Conservation (phyloP, 2,888 invertebrate genomes). For the Pristionchus fissidentatus region DNA sequence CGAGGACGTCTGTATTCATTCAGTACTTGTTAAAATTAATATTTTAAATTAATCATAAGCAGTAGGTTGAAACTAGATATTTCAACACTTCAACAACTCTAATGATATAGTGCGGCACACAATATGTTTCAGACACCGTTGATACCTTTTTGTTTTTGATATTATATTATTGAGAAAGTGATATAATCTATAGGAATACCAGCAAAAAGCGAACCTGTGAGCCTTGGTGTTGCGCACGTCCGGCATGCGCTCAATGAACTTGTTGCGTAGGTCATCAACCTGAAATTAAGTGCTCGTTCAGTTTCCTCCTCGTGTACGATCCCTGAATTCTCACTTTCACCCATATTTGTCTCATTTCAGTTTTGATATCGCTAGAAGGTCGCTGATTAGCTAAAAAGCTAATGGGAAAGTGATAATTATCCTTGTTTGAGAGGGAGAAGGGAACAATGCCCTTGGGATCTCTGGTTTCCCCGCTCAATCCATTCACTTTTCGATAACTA, state of each 20-base stretch:
- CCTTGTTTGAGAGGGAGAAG: background rate
- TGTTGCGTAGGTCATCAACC: background rate
- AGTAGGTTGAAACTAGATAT: too few species aligned
- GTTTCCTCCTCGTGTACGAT: background rate
- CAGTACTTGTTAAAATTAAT: too few species aligned
- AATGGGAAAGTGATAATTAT: background rate
- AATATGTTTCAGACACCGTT: background rate
- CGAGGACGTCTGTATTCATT: constrained; percentile 10
- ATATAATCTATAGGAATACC: background rate
- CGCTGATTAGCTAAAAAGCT: background rate
- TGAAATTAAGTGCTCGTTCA: background rate
- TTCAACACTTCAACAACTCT: background rate
- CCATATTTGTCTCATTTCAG: background rate
- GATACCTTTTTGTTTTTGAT: background rate
- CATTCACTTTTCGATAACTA: background rate
- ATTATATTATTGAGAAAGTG: background rate
- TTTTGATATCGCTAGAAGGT: background rate
- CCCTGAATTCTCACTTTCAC: background rate
- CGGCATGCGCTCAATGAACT: constrained; percentile 36
- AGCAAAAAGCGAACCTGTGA: background rate
- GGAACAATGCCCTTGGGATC: background rate
- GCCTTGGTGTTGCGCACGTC: constrained; percentile 4
- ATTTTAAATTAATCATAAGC: too few species aligned
- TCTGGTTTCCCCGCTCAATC: constrained; percentile 12
- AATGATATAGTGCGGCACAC: background rate